phyloP scores from a whole-genome alignment of 2,113 vertebrate genomes.

The Burhinus oedicnemus region DNA sequence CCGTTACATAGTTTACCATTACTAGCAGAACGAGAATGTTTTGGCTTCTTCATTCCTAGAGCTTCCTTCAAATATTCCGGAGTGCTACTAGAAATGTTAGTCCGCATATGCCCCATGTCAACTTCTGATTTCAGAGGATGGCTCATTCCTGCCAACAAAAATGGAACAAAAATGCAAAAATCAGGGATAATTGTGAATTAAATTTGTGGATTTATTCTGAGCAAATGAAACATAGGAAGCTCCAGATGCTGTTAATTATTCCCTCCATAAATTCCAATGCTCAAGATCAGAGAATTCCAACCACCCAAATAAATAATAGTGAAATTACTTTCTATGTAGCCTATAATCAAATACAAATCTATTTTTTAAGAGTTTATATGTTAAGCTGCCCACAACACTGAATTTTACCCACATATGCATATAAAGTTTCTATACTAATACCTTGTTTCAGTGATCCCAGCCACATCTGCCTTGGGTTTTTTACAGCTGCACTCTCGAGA shows the following conservation, averaged over 20 bases:
- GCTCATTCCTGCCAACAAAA: slow-evolving; percentile 65
- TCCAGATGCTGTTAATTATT: slow-evolving; percentile 39
- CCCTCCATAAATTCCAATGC: not conserved
- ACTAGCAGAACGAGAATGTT: slow-evolving; percentile 75
- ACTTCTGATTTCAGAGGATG: slow-evolving; percentile 67
- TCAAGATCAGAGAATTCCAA: slow-evolving; percentile 14
- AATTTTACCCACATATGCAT: not conserved
- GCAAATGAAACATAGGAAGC: not conserved
- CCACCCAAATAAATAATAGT: not conserved
- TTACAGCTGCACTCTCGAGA: slow-evolving; percentile 60
- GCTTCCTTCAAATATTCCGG: slow-evolving; percentile 83
- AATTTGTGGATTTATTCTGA: not conserved
- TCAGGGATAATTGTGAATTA: not conserved
- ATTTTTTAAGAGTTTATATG: not conserved
- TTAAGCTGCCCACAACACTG: not conserved
- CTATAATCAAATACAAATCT: not conserved
- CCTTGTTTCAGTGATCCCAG: slow-evolving; percentile 83
- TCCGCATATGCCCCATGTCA: slow-evolving; percentile 32
- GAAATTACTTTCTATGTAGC: not conserved
- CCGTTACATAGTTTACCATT: slow-evolving; percentile 68
- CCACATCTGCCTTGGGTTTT: slow-evolving; percentile 75
- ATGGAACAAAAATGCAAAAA: not conserved
- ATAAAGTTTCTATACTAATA: not conserved
- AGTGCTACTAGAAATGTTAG: slow-evolving; percentile 36
- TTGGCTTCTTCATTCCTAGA: slow-evolving; percentile 79